phyloP scores from a whole-genome alignment of 2,797 vertebrate genomes.

The Spea hammondii region DNA sequence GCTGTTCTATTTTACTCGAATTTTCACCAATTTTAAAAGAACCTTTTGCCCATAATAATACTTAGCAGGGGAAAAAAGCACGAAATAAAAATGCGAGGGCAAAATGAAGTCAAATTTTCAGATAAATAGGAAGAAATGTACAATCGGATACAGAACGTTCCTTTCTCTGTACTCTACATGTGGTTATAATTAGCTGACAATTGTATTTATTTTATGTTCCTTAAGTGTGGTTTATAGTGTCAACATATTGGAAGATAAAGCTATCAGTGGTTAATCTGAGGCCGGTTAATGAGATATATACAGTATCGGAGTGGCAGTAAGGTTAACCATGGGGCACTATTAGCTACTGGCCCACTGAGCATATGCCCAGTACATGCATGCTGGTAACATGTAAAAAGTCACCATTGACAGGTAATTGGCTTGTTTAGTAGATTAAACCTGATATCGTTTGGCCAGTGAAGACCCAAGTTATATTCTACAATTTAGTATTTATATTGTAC shows the following conservation, averaged over 20 bases:
- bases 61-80: conserved; percentile 21
- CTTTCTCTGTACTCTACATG: not conserved
- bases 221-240: conserved; percentile 32
- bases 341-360: no score
- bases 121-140: conserved; percentile 44
- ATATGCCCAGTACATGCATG: no score
- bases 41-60: conserved; percentile 51
- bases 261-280: not conserved
- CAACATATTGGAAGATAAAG: conserved; percentile 11
- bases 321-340: no score
- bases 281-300: no score
- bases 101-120: conserved; percentile 44
- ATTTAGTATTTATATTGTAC: no score
- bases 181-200: conserved; percentile 36
- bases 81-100: conserved; percentile 45
- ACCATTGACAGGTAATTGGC: no score
- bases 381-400: no score
- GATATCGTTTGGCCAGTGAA: no score
- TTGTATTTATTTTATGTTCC: not conserved
- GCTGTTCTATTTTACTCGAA: conserved; percentile 54
- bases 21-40: conserved; percentile 55
- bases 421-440: no score
- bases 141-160: conserved; percentile 20
- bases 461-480: no score
- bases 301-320: no score